Percentiles rank a stretch among this genome's conserved stretches.
Conservation (phyloP, 2,888 invertebrate species). For the Xestobium rufovillosum region DNA sequence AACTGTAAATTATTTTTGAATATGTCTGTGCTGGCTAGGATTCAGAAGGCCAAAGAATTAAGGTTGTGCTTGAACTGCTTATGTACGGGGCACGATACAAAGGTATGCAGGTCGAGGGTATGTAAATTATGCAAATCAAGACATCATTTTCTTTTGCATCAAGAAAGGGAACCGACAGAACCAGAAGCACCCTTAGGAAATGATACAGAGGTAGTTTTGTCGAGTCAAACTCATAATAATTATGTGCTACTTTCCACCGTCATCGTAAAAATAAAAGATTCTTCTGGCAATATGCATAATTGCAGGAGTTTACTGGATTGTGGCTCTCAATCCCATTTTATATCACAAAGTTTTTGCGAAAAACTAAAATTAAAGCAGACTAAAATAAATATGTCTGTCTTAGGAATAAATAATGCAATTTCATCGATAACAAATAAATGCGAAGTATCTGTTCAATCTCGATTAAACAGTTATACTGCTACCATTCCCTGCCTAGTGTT, state of each 20-base stretch:
- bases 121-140: conserved; percentile 11
- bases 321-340: conserved; percentile 13
- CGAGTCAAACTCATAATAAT: too few species aligned
- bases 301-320: conserved; percentile 9
- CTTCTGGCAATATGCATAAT: conserved; percentile 3
- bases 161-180: too few species aligned
- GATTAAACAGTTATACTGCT: neutral
- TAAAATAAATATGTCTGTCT: neutral
- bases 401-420: conserved; percentile 5
- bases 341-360: conserved; percentile 3
- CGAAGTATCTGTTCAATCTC: conserved; percentile 6
- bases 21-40: conserved; percentile 5
- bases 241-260: conserved; percentile 7
- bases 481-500: conserved; percentile 4
- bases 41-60: conserved; percentile 8
- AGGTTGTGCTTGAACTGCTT: conserved; percentile 15
- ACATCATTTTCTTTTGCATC: conserved; percentile 14
- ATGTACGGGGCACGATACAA: conserved; percentile 4
- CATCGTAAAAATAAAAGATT: conserved; percentile 4
- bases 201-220: too few species aligned
- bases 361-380: conserved; percentile 4
- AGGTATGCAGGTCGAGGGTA: conserved; percentile 3
- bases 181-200: too few species aligned
- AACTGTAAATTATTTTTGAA: conserved; percentile 11
- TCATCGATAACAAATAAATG: neutral